Evolutionary conservation across 2,888 invertebrate genomes (phyloP).

Genomic region (Glaucopsyche alexis): DNA sequence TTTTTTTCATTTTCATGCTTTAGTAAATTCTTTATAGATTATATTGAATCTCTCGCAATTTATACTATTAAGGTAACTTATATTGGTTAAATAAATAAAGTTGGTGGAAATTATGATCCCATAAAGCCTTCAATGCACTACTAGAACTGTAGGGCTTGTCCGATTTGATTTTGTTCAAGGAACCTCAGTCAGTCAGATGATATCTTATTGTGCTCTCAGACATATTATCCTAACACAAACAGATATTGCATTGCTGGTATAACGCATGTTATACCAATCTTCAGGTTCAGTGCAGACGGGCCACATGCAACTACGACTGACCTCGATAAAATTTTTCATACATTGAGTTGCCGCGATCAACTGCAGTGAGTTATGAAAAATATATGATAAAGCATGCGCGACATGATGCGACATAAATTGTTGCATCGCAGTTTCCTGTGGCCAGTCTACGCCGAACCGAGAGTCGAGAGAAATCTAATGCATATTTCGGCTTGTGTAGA

Average conservation of each 20-base stretch:
- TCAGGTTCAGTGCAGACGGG: background rate
- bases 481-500: background rate
- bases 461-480: background rate
- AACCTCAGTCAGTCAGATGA: background rate
- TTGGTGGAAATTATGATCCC: too few relatives aligned
- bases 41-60: too few relatives aligned
- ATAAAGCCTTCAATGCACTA: too few relatives aligned
- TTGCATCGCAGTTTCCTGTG: too few relatives aligned
- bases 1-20: background rate
- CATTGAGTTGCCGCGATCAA: too few relatives aligned
- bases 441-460: too few relatives aligned
- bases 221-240: background rate
- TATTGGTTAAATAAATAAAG: too few relatives aligned
- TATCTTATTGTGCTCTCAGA: background rate
- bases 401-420: too few relatives aligned
- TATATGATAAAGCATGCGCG: too few relatives aligned
- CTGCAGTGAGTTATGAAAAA: too few relatives aligned
- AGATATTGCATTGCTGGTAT: background rate
- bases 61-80: too few relatives aligned
- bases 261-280: background rate
- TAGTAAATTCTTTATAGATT: background rate
- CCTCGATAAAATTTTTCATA: too few relatives aligned
- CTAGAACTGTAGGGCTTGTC: background rate
- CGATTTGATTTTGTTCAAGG: background rate
- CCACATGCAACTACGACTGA: background rate